Evolutionary conservation across 1,140 invertebrate species (phyloP).

Genomic region (Pissodes strobi): DNA sequence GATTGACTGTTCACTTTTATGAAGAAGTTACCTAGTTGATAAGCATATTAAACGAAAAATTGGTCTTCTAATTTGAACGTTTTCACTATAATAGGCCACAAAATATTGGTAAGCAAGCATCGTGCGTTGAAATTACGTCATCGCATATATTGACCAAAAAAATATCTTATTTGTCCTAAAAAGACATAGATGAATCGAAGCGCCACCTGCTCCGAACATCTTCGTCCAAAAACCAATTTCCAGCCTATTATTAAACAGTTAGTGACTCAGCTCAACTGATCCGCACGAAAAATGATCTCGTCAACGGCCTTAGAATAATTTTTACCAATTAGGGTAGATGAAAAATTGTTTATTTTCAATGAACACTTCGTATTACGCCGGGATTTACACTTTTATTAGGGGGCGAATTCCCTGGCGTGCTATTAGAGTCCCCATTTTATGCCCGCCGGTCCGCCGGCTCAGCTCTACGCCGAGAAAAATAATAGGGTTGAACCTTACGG

Average conservation of each 20-base stretch:
- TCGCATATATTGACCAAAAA: too few relatives aligned
- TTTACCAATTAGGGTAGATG: conserved; percentile 26
- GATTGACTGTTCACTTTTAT: too few relatives aligned
- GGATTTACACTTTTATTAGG: conserved; percentile 34
- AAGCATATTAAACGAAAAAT: too few relatives aligned
- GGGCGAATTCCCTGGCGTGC: conserved; percentile 29
- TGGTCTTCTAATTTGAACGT: too few relatives aligned
- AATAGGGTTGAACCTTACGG: conserved; percentile 27
- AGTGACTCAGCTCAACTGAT: conserved; percentile 7
- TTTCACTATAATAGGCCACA: too few relatives aligned
- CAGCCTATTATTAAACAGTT: conserved; percentile 10
- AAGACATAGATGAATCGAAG: too few relatives aligned
- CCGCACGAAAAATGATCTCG: neutral
- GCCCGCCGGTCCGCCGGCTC: conserved; percentile 49
- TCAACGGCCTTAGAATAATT: conserved; percentile 21
- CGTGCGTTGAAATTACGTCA: too few relatives aligned
- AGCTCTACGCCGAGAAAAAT: conserved; percentile 25
- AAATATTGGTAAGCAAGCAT: too few relatives aligned
- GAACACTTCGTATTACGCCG: conserved; percentile 26
- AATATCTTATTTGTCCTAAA: too few relatives aligned
- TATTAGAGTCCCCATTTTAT: conserved; percentile 24
- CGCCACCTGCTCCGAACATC: too few relatives aligned
- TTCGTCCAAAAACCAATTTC: too few relatives aligned
- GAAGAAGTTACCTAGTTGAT: too few relatives aligned
- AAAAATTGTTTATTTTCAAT: conserved; percentile 34